A percentile compares a stretch with the other conserved stretches of the same genome.
Conservation (phyloP, 1,140 invertebrate species). For the Nephotettix cincticeps region DNA sequence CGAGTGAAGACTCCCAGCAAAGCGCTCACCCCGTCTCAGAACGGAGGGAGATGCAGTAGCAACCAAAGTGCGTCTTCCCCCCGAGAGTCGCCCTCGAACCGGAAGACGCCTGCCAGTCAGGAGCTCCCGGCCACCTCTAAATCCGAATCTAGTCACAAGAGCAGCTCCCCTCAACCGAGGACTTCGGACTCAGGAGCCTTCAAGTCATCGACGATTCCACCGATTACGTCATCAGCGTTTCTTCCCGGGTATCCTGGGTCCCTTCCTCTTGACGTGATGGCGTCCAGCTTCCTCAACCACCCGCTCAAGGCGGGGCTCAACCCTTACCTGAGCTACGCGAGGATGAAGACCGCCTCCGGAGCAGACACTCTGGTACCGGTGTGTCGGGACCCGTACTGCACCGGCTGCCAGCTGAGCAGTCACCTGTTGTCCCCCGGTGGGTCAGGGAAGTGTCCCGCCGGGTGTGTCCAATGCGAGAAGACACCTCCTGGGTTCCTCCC, state of each 20-base stretch:
- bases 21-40: slow-evolving; percentile 12
- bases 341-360: slow-evolving; percentile 87
- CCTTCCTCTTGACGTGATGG: slow-evolving; percentile 36
- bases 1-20: slow-evolving; percentile 34
- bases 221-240: slow-evolving; percentile 56
- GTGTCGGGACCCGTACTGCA: slow-evolving; percentile 94
- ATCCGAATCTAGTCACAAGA: slow-evolving; percentile 27
- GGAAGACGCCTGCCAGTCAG: slow-evolving; percentile 34
- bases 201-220: slow-evolving; percentile 54
- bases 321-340: slow-evolving; percentile 82
- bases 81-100: slow-evolving; percentile 33
- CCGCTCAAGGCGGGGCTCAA: slow-evolving; percentile 35
- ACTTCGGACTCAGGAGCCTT: slow-evolving; percentile 66
- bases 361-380: slow-evolving; percentile 88
- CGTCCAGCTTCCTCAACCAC: slow-evolving; percentile 34
- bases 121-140: slow-evolving; percentile 28
- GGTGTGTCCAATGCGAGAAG: slow-evolving; percentile 88
- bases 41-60: slow-evolving; percentile 33
- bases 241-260: slow-evolving; percentile 31
- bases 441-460: slow-evolving; percentile 71
- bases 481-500: slow-evolving; percentile 33
- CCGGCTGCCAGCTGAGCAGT: slow-evolving; percentile 87
- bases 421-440: slow-evolving; percentile 75
- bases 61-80: slow-evolving; percentile 37
- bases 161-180: slow-evolving; percentile 41